phyloP scores from a whole-genome alignment of 2,113 vertebrate species.

The Oreocharis arfaki region DNA sequence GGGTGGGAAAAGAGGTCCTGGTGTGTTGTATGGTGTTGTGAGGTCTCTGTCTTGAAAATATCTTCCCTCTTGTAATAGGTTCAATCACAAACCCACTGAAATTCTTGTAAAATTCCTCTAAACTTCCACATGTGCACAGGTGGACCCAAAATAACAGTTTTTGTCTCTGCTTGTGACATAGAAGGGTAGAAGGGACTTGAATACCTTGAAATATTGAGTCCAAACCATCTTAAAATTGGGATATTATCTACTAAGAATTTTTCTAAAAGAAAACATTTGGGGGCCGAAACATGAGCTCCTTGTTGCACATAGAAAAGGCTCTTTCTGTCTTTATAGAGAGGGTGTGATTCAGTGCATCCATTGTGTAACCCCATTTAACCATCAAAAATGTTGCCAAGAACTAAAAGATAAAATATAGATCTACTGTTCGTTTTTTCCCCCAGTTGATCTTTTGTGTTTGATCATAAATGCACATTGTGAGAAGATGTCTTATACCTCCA shows the following conservation, averaged over 20 bases:
- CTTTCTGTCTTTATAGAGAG: conserved; percentile 20
- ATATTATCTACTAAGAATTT: neutral
- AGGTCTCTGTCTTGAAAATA: neutral
- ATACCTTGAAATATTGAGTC: neutral
- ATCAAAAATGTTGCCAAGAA: conserved; percentile 59
- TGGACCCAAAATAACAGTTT: neutral
- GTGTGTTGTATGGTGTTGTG: neutral
- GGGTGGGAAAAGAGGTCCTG: neutral
- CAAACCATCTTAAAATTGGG: neutral
- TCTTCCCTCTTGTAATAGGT: neutral
- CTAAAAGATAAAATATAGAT: conserved; percentile 70
- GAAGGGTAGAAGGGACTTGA: neutral
- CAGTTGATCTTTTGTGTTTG: conserved; percentile 78
- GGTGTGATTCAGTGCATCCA: neutral
- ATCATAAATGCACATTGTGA: conserved; percentile 84
- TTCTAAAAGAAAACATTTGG: neutral
- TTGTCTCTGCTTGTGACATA: neutral
- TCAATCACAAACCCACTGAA: neutral
- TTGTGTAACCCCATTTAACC: conserved; percentile 51
- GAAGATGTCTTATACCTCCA: conserved; percentile 84
- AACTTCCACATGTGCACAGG: neutral
- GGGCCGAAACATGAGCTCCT: neutral
- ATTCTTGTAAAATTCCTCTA: neutral
- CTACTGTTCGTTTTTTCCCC: conserved; percentile 23
- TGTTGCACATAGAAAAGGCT: neutral